Conservation (phyloP, 2,797 vertebrate genomes). For the Halcyon smyrnensis region DNA sequence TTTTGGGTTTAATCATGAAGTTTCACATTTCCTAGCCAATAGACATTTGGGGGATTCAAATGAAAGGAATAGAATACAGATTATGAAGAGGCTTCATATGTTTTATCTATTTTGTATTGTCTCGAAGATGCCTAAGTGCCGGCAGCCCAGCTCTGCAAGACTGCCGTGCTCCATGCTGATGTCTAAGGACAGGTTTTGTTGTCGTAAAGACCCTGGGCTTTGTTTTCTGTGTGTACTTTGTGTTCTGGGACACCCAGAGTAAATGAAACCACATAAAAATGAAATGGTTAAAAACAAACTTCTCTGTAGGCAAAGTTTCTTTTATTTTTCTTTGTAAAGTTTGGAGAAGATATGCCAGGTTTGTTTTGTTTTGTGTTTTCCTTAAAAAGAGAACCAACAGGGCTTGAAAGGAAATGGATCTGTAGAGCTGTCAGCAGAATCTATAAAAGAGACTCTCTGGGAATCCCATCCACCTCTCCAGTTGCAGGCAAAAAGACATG, state of each 20-base stretch:
- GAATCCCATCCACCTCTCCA: conserved; percentile 51
- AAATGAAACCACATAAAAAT: neutral
- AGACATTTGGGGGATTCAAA: neutral
- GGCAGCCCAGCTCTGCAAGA: neutral
- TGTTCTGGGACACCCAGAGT: neutral
- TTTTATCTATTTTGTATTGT: neutral
- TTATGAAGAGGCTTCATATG: neutral
- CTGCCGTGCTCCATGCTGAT: neutral
- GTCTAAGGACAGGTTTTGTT: neutral
- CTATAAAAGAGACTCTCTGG: conserved; percentile 52
- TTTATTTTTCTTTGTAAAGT: conserved; percentile 38
- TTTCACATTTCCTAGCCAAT: neutral
- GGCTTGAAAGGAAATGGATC: conserved; percentile 59
- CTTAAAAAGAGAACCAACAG: neutral
- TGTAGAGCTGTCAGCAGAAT: conserved; percentile 67
- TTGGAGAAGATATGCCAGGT: neutral
- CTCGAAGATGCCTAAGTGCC: neutral
- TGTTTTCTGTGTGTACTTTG: neutral
- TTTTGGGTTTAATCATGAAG: neutral
- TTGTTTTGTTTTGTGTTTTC: conserved; percentile 36
- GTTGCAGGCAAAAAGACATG: conserved; percentile 29
- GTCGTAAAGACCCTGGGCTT: neutral
- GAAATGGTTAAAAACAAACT: neutral
- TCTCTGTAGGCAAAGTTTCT: neutral
- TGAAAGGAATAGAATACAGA: neutral